Conservation (phyloP, 1,140 invertebrate genomes). For the Melanaphis sacchari region DNA sequence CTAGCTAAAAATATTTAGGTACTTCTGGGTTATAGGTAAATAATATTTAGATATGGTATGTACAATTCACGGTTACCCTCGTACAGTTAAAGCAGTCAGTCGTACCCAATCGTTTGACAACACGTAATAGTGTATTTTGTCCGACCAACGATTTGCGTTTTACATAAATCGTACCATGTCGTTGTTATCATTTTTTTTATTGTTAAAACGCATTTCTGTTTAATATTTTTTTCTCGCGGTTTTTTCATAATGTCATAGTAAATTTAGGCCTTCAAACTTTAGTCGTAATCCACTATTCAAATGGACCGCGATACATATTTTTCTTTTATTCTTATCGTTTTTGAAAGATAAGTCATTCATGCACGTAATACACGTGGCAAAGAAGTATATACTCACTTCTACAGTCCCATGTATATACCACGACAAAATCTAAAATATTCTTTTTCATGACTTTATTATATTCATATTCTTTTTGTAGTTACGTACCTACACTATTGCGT, state of each 20-base stretch:
- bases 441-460: neutral
- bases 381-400: neutral
- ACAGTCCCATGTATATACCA: neutral
- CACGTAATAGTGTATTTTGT: neutral
- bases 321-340: conserved; percentile 1
- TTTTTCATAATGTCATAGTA: neutral
- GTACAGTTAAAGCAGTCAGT: neutral
- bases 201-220: neutral
- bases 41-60: neutral
- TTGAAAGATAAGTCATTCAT: conserved; percentile 1
- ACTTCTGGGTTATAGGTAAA: neutral
- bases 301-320: neutral
- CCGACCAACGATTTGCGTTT: neutral
- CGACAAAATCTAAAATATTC: neutral
- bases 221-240: neutral
- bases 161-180: neutral
- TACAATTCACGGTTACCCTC: neutral
- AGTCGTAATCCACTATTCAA: neutral
- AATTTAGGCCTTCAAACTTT: neutral
- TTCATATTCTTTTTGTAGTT: neutral
- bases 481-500: neutral
- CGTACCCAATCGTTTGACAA: neutral
- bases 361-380: neutral
- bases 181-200: neutral
- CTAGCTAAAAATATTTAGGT: neutral